phyloP scores from a whole-genome alignment of 2,113 vertebrate species.

The Syngnathus floridae region DNA sequence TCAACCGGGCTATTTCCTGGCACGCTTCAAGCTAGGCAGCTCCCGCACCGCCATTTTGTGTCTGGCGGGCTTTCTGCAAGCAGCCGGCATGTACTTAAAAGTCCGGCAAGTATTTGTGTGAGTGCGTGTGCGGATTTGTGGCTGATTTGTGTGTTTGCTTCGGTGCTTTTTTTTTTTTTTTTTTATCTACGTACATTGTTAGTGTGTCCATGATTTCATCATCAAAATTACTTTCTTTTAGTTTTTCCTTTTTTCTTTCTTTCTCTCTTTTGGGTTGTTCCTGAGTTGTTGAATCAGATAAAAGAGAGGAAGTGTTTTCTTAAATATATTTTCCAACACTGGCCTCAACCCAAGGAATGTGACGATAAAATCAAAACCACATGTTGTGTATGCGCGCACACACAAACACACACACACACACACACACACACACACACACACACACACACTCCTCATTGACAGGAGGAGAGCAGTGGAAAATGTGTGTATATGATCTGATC shows the following conservation, averaged over 20 bases:
- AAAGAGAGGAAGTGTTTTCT: neutral
- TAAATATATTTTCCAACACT: neutral
- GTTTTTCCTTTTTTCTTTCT: neutral
- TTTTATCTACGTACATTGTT: neutral
- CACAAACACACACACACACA: too few species aligned
- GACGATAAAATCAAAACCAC: constrained; percentile 18
- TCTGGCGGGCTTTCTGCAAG: neutral
- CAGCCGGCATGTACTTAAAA: neutral
- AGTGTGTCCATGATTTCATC: neutral
- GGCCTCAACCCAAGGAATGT: constrained; percentile 20
- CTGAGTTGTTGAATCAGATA: neutral
- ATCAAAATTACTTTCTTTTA: too few species aligned
- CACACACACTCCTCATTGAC: neutral
- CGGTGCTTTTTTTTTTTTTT: neutral
- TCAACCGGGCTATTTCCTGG: neutral
- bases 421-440: constrained; percentile 2
- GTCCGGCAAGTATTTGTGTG: neutral
- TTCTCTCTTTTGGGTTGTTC: neutral
- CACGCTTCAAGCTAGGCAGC: neutral
- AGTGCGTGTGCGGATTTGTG: neutral
- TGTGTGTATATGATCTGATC: neutral
- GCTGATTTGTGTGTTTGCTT: neutral
- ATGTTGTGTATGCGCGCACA: constrained; percentile 12
- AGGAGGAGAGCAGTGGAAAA: neutral
- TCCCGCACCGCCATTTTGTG: neutral